These are phyloP conservation scores for Rhimphoctona megacephalus DNA, from an alignment of 2,888 invertebrate species.

Conservation along the genomic window DNA sequence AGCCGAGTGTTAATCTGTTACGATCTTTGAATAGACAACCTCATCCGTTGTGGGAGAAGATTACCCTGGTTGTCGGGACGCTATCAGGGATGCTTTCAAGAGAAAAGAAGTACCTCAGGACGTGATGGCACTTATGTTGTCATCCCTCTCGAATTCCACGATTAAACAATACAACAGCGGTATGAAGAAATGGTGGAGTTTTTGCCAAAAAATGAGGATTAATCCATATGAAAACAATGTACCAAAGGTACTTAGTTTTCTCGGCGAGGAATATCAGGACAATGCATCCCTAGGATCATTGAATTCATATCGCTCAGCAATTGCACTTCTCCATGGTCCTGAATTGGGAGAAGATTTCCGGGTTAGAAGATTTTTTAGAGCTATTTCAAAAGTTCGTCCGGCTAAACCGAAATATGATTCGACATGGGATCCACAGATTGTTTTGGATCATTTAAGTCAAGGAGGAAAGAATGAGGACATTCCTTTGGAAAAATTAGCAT, in stretches of 20 bases:
- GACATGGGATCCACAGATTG: slow-evolving; percentile 18
- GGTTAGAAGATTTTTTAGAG: slow-evolving; percentile 16
- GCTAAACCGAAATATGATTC: slow-evolving; percentile 16
- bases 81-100: slow-evolving; percentile 13
- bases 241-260: too few relatives aligned
- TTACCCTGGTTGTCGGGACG: slow-evolving; percentile 18
- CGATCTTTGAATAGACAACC: background rate
- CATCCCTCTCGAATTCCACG: background rate
- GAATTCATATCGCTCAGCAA: slow-evolving; percentile 14
- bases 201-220: background rate
- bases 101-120: slow-evolving; percentile 1
- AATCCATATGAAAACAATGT: background rate
- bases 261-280: too few relatives aligned
- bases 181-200: slow-evolving; percentile 2
- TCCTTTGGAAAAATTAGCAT: background rate
- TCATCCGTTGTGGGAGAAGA: slow-evolving; percentile 1
- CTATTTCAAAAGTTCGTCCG: background rate
- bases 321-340: background rate
- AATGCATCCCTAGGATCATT: background rate
- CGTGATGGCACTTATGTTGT: background rate
- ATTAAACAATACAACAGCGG: slow-evolving; percentile 12
- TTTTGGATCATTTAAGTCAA: background rate
- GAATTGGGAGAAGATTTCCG: slow-evolving; percentile 19
- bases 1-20: background rate
- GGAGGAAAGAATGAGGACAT: slow-evolving; percentile 2